These are phyloP conservation scores for Hiodon alosoides DNA, from an alignment of 2,113 vertebrate species.

Conservation along the genomic window DNA sequence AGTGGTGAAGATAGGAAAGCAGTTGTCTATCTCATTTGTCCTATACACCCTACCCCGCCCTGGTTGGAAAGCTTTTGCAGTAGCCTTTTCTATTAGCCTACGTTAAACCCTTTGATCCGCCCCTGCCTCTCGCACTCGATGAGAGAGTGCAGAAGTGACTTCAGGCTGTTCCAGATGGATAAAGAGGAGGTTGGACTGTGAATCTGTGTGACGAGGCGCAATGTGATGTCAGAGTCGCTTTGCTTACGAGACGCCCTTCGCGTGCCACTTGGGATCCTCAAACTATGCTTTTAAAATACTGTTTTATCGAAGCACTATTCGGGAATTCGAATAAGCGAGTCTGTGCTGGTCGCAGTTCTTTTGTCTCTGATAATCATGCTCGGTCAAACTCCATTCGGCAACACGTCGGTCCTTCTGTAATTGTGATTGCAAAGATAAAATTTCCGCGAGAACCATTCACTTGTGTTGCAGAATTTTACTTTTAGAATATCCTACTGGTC, in stretches of 20 bases:
- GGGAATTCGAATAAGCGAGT: neutral
- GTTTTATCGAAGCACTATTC: neutral
- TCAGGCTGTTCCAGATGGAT: conserved; percentile 8
- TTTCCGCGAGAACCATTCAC: no score
- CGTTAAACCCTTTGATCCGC: conserved; percentile 20
- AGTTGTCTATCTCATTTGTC: neutral
- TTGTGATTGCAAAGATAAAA: no score
- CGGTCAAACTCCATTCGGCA: no score
- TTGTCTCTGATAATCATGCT: no score
- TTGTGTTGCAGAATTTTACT: no score
- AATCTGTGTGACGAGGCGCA: conserved; percentile 46
- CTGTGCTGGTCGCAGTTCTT: neutral
- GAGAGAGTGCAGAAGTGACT: conserved; percentile 3
- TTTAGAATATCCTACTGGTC: no score
- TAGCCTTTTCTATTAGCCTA: conserved; percentile 10
- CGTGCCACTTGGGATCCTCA: conserved; percentile 6
- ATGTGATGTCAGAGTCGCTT: conserved; percentile 46
- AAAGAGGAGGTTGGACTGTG: conserved; percentile 32
- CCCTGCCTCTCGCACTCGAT: conserved; percentile 23
- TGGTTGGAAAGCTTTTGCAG: neutral
- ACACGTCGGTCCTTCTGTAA: no score
- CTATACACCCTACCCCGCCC: conserved; percentile 5
- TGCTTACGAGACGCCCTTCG: conserved; percentile 11
- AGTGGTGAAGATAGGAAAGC: neutral
- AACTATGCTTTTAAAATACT: conserved; percentile 3